Percentiles rank a stretch among this genome's conserved stretches.
Evolutionary conservation across 2,888 invertebrate species (phyloP).

Genomic region (Cerastis rubricosa): DNA sequence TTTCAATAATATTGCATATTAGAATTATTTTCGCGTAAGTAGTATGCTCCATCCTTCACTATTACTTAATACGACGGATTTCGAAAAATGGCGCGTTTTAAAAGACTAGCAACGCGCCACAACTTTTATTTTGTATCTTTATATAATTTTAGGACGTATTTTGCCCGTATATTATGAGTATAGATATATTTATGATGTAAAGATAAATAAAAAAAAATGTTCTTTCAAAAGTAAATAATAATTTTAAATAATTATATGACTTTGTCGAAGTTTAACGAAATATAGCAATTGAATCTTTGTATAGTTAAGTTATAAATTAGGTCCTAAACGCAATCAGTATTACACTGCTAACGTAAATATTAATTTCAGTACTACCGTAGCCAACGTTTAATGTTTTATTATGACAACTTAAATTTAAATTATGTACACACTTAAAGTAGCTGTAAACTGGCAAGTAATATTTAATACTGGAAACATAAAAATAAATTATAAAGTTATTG

Average conservation of each 20-base stretch:
- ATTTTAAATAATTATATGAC: constrained; percentile 76
- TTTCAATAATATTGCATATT: constrained; percentile 30
- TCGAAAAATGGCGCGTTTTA: constrained; percentile 70
- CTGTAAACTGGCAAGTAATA: constrained; percentile 87
- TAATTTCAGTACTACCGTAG: constrained; percentile 67
- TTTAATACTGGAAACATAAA: constrained; percentile 86
- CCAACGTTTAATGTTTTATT: constrained; percentile 71
- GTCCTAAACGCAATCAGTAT: constrained; percentile 64
- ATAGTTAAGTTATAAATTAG: constrained; percentile 64
- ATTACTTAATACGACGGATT: constrained; percentile 70
- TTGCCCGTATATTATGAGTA: constrained; percentile 72
- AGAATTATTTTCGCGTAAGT: constrained; percentile 38
- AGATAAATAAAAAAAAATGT: constrained; percentile 64
- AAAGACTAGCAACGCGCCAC: constrained; percentile 77
- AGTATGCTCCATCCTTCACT: constrained; percentile 53
- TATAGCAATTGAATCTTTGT: constrained; percentile 64
- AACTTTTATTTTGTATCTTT: constrained; percentile 63
- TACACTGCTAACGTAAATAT: constrained; percentile 65
- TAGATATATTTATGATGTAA: constrained; percentile 63
- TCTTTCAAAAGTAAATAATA: constrained; percentile 72
- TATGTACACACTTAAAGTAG: constrained; percentile 83
- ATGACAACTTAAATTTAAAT: constrained; percentile 74
- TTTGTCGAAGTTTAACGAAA: constrained; percentile 74
- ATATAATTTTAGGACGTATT: constrained; percentile 75
- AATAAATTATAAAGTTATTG: constrained; percentile 82